phyloP scores from a whole-genome alignment of 2,797 vertebrate genomes.

The Characodon lateralis region DNA sequence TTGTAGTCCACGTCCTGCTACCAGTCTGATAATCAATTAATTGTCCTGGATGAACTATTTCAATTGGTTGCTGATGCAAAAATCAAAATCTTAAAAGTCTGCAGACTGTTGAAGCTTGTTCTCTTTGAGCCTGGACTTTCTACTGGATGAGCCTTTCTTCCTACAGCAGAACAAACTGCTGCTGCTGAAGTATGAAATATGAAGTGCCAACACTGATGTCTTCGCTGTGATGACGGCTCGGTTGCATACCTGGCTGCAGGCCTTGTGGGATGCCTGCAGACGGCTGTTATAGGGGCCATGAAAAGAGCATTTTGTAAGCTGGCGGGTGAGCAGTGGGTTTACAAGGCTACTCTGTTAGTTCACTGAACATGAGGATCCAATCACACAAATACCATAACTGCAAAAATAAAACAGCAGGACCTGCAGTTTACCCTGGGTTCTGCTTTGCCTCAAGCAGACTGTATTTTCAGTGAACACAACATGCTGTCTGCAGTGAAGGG shows the following conservation, averaged over 20 bases:
- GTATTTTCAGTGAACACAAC: not conserved
- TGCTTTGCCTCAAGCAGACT: too few species aligned
- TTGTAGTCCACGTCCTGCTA: not conserved
- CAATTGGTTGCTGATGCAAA: too few species aligned
- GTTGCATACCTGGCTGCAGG: slow-evolving; percentile 41
- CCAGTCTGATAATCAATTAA: too few species aligned
- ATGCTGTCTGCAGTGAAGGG: not conserved
- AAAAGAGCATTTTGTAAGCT: slow-evolving; percentile 74
- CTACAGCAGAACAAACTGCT: slow-evolving; percentile 5
- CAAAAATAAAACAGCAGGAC: slow-evolving; percentile 29
- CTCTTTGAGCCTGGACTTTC: slow-evolving; percentile 7
- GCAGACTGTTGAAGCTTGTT: not conserved
- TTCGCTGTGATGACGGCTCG: slow-evolving; percentile 19
- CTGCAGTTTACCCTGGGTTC: not conserved
- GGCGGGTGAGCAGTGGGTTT: slow-evolving; percentile 33
- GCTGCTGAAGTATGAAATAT: not conserved
- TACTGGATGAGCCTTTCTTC: slow-evolving; percentile 13
- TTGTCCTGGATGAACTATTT: too few species aligned
- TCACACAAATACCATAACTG: slow-evolving; percentile 49
- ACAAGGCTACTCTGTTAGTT: slow-evolving; percentile 66
- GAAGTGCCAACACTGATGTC: slow-evolving; percentile 23
- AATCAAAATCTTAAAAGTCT: not conserved
- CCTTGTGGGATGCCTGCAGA: slow-evolving; percentile 41
- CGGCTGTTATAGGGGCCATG: slow-evolving; percentile 60
- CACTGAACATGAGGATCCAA: slow-evolving; percentile 26